Conservation (phyloP, 2,888 invertebrate genomes). For the Ecliptopera silaceata region DNA sequence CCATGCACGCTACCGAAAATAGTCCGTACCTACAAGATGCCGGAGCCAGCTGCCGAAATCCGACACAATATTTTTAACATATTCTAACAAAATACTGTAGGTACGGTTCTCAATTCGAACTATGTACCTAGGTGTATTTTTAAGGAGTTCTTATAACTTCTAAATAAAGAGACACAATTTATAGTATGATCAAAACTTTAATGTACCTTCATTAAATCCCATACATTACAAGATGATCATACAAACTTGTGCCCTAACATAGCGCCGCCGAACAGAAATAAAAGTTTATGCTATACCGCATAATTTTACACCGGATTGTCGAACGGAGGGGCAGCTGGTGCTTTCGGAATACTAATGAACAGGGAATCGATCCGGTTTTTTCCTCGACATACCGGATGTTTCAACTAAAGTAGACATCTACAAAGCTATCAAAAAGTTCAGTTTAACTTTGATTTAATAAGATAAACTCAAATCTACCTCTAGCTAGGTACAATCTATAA, state of each 20-base stretch:
- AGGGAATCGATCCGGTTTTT: slow-evolving; percentile 48
- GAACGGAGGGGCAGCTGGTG: slow-evolving; percentile 34
- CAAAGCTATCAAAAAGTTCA: slow-evolving; percentile 32
- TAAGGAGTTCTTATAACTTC: no score
- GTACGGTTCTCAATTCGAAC: neutral
- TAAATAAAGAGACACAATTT: no score
- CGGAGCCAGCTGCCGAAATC: slow-evolving; percentile 51
- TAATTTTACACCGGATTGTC: slow-evolving; percentile 30
- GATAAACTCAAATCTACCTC: no score
- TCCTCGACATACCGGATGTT: slow-evolving; percentile 35
- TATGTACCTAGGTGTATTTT: no score
- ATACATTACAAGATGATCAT: no score
- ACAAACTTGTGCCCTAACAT: no score
- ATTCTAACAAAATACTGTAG: neutral
- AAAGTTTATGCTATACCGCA: slow-evolving; percentile 1
- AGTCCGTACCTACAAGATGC: slow-evolving; percentile 53
- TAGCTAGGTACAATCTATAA: no score
- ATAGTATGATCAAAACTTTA: no score
- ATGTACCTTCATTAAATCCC: no score
- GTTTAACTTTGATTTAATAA: slow-evolving; percentile 23
- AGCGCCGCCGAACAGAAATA: no score
- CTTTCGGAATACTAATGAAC: slow-evolving; percentile 50
- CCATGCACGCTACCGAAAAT: slow-evolving; percentile 73
- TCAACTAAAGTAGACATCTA: slow-evolving; percentile 19
- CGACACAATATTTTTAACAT: slow-evolving; percentile 45